These are phyloP conservation scores for Deroplatys truncata DNA, from an alignment of 2,888 invertebrate species.

Conservation along the genomic window DNA sequence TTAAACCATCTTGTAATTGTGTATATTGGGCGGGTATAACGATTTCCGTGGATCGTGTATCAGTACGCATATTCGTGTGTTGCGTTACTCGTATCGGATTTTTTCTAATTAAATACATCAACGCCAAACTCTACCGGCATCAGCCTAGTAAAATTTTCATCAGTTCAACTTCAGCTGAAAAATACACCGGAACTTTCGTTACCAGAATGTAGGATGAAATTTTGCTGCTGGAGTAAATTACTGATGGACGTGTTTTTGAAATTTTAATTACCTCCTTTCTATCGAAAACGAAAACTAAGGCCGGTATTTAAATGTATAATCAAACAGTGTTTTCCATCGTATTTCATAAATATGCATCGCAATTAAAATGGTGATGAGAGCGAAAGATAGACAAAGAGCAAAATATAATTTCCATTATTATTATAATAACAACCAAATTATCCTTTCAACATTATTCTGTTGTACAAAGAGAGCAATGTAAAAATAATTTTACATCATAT, in stretches of 20 bases:
- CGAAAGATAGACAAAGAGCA: not conserved
- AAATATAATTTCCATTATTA: not conserved
- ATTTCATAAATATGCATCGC: not conserved
- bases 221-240: not conserved
- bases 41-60: too few relatives aligned
- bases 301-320: too few relatives aligned
- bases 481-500: not conserved
- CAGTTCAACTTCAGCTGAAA: not conserved
- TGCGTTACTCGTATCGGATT: too few relatives aligned
- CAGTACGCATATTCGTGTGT: too few relatives aligned
- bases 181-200: not conserved
- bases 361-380: not conserved
- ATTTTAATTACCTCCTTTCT: not conserved
- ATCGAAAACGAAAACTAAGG: not conserved
- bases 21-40: too few relatives aligned
- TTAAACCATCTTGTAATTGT: too few relatives aligned
- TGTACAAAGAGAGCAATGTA: not conserved
- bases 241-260: not conserved
- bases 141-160: not conserved
- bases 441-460: not conserved
- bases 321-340: not conserved
- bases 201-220: not conserved
- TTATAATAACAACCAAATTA: not conserved
- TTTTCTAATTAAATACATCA: not conserved
- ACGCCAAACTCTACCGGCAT: not conserved